phyloP scores from a whole-genome alignment of 2,113 vertebrate genomes.

The Lonchura striata region DNA sequence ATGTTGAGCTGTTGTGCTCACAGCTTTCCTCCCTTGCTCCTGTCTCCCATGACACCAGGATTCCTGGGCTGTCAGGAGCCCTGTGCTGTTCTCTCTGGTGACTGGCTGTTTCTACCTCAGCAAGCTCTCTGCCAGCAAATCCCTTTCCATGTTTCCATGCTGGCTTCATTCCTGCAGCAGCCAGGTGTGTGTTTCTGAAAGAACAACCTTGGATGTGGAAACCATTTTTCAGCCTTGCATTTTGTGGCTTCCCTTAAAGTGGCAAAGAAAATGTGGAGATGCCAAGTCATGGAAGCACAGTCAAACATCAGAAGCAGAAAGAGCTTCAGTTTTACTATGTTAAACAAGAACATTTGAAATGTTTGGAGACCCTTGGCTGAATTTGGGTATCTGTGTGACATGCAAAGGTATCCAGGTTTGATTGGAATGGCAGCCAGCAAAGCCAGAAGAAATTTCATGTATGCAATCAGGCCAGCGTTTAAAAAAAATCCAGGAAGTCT shows the following conservation, averaged over 20 bases:
- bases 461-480: not conserved
- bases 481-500: not conserved
- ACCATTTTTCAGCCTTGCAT: not conserved
- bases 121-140: not conserved
- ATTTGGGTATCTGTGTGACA: accelerated
- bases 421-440: not conserved
- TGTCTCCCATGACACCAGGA: not conserved
- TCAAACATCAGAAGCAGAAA: not conserved
- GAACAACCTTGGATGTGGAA: not conserved
- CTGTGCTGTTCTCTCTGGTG: not conserved
- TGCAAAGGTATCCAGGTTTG: not conserved
- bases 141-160: not conserved
- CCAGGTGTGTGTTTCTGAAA: not conserved
- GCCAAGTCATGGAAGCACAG: not conserved
- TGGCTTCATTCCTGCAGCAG: not conserved
- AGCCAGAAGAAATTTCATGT: not conserved
- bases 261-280: not conserved
- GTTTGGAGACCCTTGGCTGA: not conserved
- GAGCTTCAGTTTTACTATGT: not conserved
- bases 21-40: not conserved
- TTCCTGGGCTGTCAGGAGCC: not conserved
- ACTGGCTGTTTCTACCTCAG: not conserved
- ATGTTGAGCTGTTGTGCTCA: not conserved
- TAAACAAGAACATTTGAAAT: not conserved
- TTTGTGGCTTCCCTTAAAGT: not conserved